phyloP scores from a whole-genome alignment of 2,113 vertebrate genomes.

The Dendrocopos noguchii region DNA sequence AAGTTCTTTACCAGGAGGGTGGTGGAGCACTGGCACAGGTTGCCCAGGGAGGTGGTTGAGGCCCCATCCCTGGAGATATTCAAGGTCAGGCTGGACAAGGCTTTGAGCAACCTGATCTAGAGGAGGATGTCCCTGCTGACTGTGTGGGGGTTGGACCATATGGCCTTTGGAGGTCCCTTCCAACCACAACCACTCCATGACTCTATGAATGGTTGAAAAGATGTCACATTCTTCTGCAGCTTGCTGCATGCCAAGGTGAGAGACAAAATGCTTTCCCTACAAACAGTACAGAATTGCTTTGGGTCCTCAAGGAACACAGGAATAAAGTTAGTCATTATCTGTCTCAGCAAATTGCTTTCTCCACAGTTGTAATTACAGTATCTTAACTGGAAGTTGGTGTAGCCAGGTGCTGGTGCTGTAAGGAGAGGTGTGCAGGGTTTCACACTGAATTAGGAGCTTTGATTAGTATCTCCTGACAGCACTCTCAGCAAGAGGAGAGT shows the following conservation, averaged over 20 bases:
- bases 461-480: not conserved
- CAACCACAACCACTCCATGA: too few species aligned
- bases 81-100: too few species aligned
- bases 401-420: not conserved
- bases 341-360: not conserved
- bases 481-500: not conserved
- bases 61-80: too few species aligned
- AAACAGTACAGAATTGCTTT: not conserved
- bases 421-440: not conserved
- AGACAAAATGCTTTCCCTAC: not conserved
- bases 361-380: not conserved
- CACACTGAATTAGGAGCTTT: not conserved
- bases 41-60: too few species aligned
- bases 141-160: too few species aligned
- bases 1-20: too few species aligned
- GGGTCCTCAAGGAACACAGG: not conserved
- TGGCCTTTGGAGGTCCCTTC: too few species aligned
- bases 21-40: too few species aligned
- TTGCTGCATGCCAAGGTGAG: not conserved
- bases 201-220: constrained; percentile 5
- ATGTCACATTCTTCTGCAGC: not conserved
- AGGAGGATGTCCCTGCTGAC: too few species aligned
- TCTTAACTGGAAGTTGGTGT: not conserved
- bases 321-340: not conserved
- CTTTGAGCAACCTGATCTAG: too few species aligned